Evolutionary conservation across 1,140 invertebrate genomes (phyloP), one percentile per base, ranked within the genome.

Genomic region (Octopus bimaculoides): DNA sequence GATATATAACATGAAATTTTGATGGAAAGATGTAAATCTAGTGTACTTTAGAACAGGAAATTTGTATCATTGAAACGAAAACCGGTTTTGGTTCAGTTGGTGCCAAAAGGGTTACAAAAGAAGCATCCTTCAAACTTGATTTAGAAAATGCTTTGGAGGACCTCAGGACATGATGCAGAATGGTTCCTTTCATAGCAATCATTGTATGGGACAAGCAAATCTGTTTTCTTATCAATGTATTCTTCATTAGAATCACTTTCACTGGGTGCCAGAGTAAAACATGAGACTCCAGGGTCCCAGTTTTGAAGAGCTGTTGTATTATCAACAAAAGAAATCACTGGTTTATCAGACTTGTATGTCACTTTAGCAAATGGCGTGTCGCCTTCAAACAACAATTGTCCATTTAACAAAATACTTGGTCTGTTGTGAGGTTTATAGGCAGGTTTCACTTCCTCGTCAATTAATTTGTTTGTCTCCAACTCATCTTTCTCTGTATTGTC

Each of bases 211-310:
- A 71, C 66, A 14, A 71, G 14, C 66, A 71, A 14, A n/a, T 71
- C 26, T 20, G 17, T 20, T 0, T 6, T 20, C 5, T 71, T 20
- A 0, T 14, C 17, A 71, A n/a, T 5, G 17, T 71, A 14, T 14
- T 71, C 66, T n/a, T 17, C 14, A 9, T 6, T 20, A 6, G 7
- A 6, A 71, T 71, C 66, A 61, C 9, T 17, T 20, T 71, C 66
- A 17, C 66, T 71, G 17, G 17, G 17, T 6, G 66, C 66, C 66
- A 71, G 14, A 6, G 66, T 71, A 71, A 71, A 71, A 20, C 66
- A 71, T n/a, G 66, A 71, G 26, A 71, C 66, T 71, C 66, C 66
- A 71, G 66, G 66, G 14, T 71, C 66, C 66, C 66, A 71, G 66
- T 71, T 71, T 17, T 71, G 66, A 8, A 71, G 66, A 0, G 66